Percentiles rank a stretch among this genome's conserved stretches.
Conservation (phyloP, 2,113 vertebrate genomes). For the Pseudolaguvia tuberculata region DNA sequence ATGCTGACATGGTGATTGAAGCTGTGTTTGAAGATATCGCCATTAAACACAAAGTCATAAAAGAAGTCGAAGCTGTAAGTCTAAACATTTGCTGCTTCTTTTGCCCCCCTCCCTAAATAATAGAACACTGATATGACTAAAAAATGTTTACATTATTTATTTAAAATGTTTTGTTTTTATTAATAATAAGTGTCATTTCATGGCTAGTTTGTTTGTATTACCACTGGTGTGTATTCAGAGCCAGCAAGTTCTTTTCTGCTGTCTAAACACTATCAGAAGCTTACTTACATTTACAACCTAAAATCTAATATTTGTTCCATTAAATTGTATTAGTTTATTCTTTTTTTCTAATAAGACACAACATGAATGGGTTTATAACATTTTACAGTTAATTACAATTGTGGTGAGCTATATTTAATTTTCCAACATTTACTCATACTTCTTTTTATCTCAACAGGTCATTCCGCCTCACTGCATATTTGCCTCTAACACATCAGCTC, state of each 20-base stretch:
- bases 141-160: neutral
- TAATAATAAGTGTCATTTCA: too few relatives aligned
- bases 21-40: conserved; percentile 92
- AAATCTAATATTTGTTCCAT: too few relatives aligned
- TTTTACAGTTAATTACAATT: too few relatives aligned
- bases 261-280: too few relatives aligned
- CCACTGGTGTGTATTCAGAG: too few relatives aligned
- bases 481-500: conserved; percentile 93
- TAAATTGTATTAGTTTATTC: too few relatives aligned
- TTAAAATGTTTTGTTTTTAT: neutral
- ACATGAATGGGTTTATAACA: too few relatives aligned
- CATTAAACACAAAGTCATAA: conserved; percentile 88
- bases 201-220: too few relatives aligned
- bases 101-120: neutral
- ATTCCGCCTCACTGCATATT: conserved; percentile 84
- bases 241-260: too few relatives aligned
- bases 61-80: conserved; percentile 89
- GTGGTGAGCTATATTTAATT: neutral
- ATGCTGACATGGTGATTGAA: conserved; percentile 92
- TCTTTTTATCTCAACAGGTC: conserved; percentile 65
- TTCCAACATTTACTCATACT: neutral
- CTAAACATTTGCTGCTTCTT: neutral
- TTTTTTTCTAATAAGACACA: too few relatives aligned
- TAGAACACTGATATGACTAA: neutral
- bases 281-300: too few relatives aligned